Evolutionary conservation across 1,140 invertebrate genomes (phyloP), one percentile per base, ranked within the genome.

Genomic region (Littorina saxatilis): DNA sequence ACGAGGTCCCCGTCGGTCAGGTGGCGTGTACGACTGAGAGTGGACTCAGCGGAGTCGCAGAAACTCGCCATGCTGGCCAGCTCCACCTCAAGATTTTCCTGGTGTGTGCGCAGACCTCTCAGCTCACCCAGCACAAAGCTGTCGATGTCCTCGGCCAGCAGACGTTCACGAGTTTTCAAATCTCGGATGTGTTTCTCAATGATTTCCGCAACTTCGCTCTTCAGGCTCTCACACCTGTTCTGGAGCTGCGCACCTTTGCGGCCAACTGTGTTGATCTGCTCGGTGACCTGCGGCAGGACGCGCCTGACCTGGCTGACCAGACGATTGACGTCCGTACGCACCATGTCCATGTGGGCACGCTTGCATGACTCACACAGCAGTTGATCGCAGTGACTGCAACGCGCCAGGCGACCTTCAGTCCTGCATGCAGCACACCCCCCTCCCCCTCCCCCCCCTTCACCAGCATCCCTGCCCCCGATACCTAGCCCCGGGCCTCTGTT

Each of bases 11-110:
- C 86, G 79, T 88, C 85, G 27, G 91, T 89, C 79, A 92, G 91
- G 84, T 88, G 89, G 85, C 72, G 89, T 85, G 76, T 88, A 88
- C 87, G 97, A 95, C 89, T 96, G 95, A 94, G 98, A 96, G 93
- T 97, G 95, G 92, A 97, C 93, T 99, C 98, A n/a, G 97, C 97
- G 82, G 99, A 94, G 92, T 99, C 98, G 93, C 97, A 98, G 92
- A 99, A 99, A 89, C 96, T 97, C 87, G 96, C 94, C 81, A 99
- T 98, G 92, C 98, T 99, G 70, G 95, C 95, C 87, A 98, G 96
- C 93, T 99, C 98, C 89, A 96, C 94, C 90, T 98, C 97, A 81
- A 99, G 93, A 92, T 98, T 98, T 92, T 98, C 96, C 93, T 98
- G 97, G n/a, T 98, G 93, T 79, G 96, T 95, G 32, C 95, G 95